A percentile compares a stretch with the other conserved stretches of the same genome.
phyloP scores from a whole-genome alignment of 2,113 vertebrate genomes.

The Atrichornis clamosus region DNA sequence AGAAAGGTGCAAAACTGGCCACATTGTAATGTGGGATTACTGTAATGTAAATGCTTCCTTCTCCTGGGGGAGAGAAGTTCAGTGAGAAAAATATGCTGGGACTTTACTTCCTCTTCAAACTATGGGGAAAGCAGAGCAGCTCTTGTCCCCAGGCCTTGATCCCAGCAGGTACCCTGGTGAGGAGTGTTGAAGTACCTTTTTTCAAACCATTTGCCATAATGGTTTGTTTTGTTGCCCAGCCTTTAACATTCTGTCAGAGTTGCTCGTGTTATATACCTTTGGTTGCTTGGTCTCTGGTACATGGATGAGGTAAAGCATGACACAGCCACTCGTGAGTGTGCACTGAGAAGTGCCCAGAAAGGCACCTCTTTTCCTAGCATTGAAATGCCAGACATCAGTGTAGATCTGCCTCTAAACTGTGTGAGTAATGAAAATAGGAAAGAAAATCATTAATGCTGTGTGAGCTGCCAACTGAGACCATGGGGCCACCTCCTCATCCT shows the following conservation, averaged over 20 bases:
- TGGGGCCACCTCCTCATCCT: background rate
- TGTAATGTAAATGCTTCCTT: background rate
- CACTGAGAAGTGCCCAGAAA: background rate
- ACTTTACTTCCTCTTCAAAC: background rate
- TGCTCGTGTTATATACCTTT: background rate
- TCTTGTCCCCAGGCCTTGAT: background rate
- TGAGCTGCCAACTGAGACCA: background rate
- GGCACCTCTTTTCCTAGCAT: background rate
- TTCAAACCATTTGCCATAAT: background rate
- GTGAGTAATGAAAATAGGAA: background rate
- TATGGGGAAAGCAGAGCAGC: background rate
- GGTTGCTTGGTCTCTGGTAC: background rate
- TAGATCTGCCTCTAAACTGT: background rate
- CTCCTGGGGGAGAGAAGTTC: background rate
- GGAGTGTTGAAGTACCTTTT: background rate
- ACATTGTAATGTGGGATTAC: background rate
- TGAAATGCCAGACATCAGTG: background rate
- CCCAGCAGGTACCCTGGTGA: background rate
- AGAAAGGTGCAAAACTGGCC: background rate
- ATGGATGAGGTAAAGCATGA: background rate
- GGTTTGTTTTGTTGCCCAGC: background rate
- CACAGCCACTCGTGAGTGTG: background rate
- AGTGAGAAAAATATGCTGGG: background rate
- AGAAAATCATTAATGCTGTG: background rate
- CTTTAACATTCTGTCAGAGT: background rate